Conservation (phyloP, 2,888 invertebrate species). For the Drosophila subsilvestris region DNA sequence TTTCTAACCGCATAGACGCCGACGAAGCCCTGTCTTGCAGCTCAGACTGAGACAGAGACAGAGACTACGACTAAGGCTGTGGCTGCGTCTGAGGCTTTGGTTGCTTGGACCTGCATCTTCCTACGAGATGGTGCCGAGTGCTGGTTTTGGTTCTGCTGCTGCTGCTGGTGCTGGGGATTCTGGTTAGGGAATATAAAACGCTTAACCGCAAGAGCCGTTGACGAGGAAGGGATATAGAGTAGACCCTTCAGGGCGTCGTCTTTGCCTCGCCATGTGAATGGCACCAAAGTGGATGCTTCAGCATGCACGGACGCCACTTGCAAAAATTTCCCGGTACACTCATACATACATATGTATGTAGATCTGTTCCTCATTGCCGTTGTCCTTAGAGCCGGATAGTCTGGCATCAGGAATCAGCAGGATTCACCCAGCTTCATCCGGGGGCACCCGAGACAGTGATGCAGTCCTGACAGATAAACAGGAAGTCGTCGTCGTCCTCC, state of each 20-base stretch:
- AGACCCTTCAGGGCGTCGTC: slow-evolving; percentile 22
- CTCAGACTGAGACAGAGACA: slow-evolving; percentile 27
- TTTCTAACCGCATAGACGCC: slow-evolving; percentile 50
- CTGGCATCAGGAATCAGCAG: slow-evolving; percentile 38
- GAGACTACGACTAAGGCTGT: not conserved
- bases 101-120: slow-evolving; percentile 31
- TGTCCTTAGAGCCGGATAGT: slow-evolving; percentile 10
- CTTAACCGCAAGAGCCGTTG: slow-evolving; percentile 58
- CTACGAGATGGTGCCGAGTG: not conserved
- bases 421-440: slow-evolving; percentile 37
- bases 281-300: slow-evolving; percentile 78
- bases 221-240: not conserved
- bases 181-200: slow-evolving; percentile 51
- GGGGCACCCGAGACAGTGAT: slow-evolving; percentile 57
- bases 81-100: slow-evolving; percentile 1
- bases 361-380: slow-evolving; percentile 2
- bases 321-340: slow-evolving; percentile 8
- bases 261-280: slow-evolving; percentile 66
- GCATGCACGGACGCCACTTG: slow-evolving; percentile 79
- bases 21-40: slow-evolving; percentile 21
- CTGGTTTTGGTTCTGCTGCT: not conserved
- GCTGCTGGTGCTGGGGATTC: slow-evolving; percentile 31
- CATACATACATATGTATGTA: not conserved
- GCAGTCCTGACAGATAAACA: slow-evolving; percentile 69
- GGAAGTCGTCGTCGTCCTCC: slow-evolving; percentile 66